Conservation (phyloP, 2,113 vertebrate genomes). For the Cheilinus undulatus region DNA sequence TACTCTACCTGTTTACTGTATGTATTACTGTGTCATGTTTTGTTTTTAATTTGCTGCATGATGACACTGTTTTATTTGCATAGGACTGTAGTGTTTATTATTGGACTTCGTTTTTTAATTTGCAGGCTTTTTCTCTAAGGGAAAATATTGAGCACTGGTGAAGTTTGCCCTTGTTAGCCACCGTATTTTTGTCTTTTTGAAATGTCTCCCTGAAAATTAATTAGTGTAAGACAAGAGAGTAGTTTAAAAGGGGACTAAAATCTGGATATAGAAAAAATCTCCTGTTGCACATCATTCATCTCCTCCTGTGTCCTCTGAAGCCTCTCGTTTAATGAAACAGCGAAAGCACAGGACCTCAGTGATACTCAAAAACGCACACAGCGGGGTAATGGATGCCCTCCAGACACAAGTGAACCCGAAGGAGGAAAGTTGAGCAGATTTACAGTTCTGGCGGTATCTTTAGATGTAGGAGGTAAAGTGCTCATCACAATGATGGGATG, state of each 20-base stretch:
- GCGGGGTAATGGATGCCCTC: constrained; percentile 47
- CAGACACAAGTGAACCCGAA: constrained; percentile 52
- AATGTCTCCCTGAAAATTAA: no score
- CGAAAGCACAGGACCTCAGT: constrained; percentile 23
- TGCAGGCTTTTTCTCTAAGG: no score
- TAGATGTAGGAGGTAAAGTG: constrained; percentile 56
- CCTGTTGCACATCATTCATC: constrained; percentile 27
- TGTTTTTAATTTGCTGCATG: no score
- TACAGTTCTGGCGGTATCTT: constrained; percentile 63
- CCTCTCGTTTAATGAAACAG: not conserved
- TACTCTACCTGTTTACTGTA: no score
- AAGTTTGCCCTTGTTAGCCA: no score
- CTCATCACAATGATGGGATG: constrained; percentile 71
- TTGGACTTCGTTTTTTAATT: no score
- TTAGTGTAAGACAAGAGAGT: no score
- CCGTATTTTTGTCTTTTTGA: no score
- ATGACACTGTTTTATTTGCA: not conserved
- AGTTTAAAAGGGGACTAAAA: no score
- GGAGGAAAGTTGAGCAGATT: constrained; percentile 67
- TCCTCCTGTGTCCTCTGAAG: not conserved
- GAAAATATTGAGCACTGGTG: no score
- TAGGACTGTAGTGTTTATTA: no score
- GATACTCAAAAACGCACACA: constrained; percentile 22
- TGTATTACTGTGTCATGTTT: no score
- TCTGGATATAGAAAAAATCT: not conserved